Conservation (phyloP, 2,888 invertebrate genomes). For the Apamea epomidion region DNA sequence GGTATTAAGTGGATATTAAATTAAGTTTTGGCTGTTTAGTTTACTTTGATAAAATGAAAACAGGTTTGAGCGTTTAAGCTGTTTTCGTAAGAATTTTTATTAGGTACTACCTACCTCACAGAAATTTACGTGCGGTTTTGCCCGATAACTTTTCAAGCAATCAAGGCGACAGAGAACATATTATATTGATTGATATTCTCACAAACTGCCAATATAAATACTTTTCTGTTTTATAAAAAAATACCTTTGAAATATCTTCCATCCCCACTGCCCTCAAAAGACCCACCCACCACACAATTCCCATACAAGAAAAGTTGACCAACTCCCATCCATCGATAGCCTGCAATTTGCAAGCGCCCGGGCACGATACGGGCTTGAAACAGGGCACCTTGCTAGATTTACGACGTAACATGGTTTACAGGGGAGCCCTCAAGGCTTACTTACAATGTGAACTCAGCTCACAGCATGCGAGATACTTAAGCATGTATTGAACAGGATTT, state of each 20-base stretch:
- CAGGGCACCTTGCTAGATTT: constrained; percentile 65
- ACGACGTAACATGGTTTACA: constrained; percentile 61
- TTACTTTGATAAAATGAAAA: constrained; percentile 20
- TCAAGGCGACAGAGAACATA: not conserved
- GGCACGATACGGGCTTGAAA: constrained; percentile 42
- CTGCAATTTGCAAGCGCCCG: constrained; percentile 62
- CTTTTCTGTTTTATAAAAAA: not conserved
- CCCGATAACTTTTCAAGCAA: not conserved
- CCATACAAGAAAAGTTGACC: constrained; percentile 57
- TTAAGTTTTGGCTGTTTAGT: constrained; percentile 44
- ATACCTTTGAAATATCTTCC: not conserved
- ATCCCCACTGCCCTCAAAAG: constrained; percentile 17
- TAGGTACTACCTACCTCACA: not conserved
- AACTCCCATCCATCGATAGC: constrained; percentile 56
- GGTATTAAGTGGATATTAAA: constrained; percentile 26
- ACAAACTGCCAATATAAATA: not conserved
- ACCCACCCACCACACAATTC: constrained; percentile 19
- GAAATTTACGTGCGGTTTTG: not conserved
- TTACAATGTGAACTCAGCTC: constrained; percentile 64
- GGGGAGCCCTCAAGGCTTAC: constrained; percentile 65
- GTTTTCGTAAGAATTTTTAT: not conserved
- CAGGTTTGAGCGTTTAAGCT: not conserved
- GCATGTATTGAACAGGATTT: constrained; percentile 64
- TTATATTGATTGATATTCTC: not conserved
- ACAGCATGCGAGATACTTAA: constrained; percentile 65